phyloP scores from a whole-genome alignment of 37 sponge, comb jelly and placozoan species.

The Petrosia ficiformis region DNA sequence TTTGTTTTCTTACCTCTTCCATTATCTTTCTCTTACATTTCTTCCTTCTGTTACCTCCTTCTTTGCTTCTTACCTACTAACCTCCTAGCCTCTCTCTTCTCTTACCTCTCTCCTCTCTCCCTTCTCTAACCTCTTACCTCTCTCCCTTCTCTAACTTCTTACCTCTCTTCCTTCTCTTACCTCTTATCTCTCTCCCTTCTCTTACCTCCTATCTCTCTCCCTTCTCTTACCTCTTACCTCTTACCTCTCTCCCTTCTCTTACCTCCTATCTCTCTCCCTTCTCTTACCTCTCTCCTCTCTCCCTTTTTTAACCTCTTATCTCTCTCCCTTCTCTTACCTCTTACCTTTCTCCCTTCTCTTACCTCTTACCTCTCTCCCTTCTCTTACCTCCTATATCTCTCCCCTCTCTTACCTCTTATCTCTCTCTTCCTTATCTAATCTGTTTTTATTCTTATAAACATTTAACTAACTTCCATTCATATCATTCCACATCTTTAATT shows the following conservation, averaged over 20 bases:
- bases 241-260: no score
- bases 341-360: background rate
- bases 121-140: slow-evolving; percentile 1
- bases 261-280: no score
- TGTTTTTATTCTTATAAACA: background rate
- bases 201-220: background rate
- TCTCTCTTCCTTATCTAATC: background rate
- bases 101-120: background rate
- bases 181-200: background rate
- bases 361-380: background rate
- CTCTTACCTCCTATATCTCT: background rate
- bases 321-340: background rate
- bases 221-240: no score
- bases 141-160: background rate
- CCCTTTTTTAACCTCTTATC: background rate
- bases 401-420: background rate
- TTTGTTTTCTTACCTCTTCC: background rate
- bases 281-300: no score
- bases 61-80: slow-evolving; percentile 21
- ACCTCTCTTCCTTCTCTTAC: background rate
- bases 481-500: no score
- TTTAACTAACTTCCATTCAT: no score
- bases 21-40: slow-evolving; percentile 23
- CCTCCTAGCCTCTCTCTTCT: slow-evolving; percentile 27
- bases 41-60: slow-evolving; percentile 30